Evolutionary conservation across 53 echinoderm and acorn worm genomes (phyloP), one percentile per base, ranked within the genome.

Genomic region (Crossaster papposus): DNA sequence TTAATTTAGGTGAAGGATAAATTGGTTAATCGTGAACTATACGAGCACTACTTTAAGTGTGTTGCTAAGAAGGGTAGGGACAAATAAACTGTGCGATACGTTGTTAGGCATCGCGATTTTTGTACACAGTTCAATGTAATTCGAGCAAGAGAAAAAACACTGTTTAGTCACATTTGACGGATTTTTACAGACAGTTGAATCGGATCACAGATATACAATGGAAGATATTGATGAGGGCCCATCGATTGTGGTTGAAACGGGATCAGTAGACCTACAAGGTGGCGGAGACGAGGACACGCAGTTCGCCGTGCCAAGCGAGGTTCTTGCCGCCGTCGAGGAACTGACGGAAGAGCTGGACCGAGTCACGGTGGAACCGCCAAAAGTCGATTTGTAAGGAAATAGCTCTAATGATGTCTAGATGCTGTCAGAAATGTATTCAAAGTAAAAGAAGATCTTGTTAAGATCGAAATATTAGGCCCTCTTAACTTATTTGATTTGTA

Each of bases 321-420:
- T 83, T 12, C 81, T 96, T 81, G 95, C 82, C 31, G 95, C 92
- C 52, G 91, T 97, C 8, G 90, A 91, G 33, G 94, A 92, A 54
- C 79, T 97, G 86, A 95, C 86, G 79, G 94, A 95, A 65, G 97
- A 95, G 58, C 78, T 97, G 65, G 97, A 96, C 71, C 94, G 95
- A 88, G 94, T 97, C 77, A 91, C 89, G 86, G 80, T 95, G 72
- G 91, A 94, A 44, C 91, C 91, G 32, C 97, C 95, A 10, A 90
- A 92, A 68, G 75, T 94, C 14, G 97, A 97, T 70, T 92, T 90
- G 97, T 97, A 90, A 93, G 97, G 63, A 70, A n/a, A 82, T 3
- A 2, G 35, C 36, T 18, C 11, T 31, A 12, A 36, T 5, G 79
- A 4, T 63, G 71, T 15, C 24, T 83, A 13, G 23, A 44, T 44